Evolutionary conservation across 2,797 vertebrate genomes (phyloP).

Genomic region (Tauraco hartlaubi): DNA sequence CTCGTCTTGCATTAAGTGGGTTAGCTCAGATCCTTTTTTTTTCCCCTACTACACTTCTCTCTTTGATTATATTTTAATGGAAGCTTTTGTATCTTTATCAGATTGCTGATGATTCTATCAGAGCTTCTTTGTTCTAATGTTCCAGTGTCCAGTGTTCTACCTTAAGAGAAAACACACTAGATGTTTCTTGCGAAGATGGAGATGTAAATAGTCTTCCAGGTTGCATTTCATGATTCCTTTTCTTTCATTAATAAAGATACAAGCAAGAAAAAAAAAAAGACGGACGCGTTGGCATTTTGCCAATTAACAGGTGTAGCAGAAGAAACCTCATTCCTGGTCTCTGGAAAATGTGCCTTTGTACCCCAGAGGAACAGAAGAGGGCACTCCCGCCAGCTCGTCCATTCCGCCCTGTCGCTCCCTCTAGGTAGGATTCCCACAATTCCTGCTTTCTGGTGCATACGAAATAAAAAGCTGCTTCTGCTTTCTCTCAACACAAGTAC

Average conservation of each 20-base stretch:
- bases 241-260: accelerated
- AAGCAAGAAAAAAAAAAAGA: neutral
- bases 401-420: neutral
- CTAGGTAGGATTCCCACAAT: neutral
- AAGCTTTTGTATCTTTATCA: neutral
- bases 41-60: neutral
- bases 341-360: neutral
- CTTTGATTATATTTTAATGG: neutral
- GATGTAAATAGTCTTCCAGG: neutral
- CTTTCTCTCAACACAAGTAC: neutral
- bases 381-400: neutral
- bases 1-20: neutral
- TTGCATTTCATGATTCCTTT: neutral
- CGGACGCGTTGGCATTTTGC: neutral
- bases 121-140: neutral
- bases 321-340: too few species aligned
- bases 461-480: neutral
- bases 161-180: neutral
- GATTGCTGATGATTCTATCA: neutral
- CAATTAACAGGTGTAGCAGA: neutral
- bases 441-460: accelerated
- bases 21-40: neutral
- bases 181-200: neutral
- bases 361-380: neutral
- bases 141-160: neutral